A percentile compares a stretch with the other conserved stretches of the same genome.
These are phyloP conservation scores for Melipona quadrifasciata DNA, from an alignment of 1,140 invertebrate species.

Conservation along the genomic window DNA sequence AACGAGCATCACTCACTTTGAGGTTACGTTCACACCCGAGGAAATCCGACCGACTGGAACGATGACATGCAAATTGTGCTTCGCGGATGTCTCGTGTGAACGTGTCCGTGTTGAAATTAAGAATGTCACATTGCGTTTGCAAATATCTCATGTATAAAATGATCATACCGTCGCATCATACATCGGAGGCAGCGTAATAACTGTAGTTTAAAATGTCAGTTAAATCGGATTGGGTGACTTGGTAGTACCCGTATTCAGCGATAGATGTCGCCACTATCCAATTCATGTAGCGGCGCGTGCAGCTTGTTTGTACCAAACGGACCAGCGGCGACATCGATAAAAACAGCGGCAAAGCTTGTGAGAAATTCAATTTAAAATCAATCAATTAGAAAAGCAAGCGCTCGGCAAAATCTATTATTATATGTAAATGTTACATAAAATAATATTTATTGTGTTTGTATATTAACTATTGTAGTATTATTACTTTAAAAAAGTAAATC, in stretches of 20 bases:
- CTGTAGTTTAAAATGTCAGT: slow-evolving; percentile 10
- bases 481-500: too few relatives aligned
- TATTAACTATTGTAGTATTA: too few relatives aligned
- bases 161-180: background rate
- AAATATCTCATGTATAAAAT: background rate
- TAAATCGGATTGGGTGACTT: too few relatives aligned
- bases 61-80: background rate
- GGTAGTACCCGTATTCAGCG: background rate
- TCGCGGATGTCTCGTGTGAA: background rate
- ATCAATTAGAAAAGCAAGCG: background rate
- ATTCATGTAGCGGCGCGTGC: background rate
- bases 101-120: background rate
- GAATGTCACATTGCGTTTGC: background rate
- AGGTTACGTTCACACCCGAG: slow-evolving; percentile 21
- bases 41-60: background rate
- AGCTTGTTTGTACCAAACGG: too few relatives aligned
- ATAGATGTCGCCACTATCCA: background rate
- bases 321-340: too few relatives aligned
- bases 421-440: background rate
- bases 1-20: slow-evolving; percentile 74
- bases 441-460: background rate
- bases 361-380: background rate
- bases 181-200: background rate
- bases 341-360: too few relatives aligned
- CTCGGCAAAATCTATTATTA: too few relatives aligned